Percentiles rank a stretch among this genome's conserved stretches.
Evolutionary conservation across 2,113 vertebrate genomes (phyloP).

Genomic region (Hystrix brachyura): DNA sequence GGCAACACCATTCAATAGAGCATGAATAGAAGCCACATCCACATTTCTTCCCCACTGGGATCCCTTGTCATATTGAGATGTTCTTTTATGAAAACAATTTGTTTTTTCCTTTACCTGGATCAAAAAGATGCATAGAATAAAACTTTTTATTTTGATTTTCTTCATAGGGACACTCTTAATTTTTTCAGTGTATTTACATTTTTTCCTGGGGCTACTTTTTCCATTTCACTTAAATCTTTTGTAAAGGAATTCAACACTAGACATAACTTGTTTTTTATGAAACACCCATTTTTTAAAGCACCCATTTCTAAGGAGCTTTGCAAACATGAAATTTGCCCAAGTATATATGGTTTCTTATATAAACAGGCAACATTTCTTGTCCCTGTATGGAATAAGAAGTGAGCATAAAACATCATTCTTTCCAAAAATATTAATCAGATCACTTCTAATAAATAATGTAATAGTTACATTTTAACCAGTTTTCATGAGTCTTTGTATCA

Average conservation of each 20-base stretch:
- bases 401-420: not conserved
- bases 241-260: constrained; percentile 59
- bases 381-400: not conserved
- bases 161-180: not conserved
- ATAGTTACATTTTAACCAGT: not conserved
- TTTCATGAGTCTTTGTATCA: not conserved
- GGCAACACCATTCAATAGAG: not conserved
- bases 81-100: not conserved
- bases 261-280: constrained; percentile 48
- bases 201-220: not conserved
- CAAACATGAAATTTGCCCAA: not conserved
- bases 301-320: constrained; percentile 3
- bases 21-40: not conserved
- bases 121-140: not conserved
- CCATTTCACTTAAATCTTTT: constrained; percentile 31
- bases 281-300: constrained; percentile 1
- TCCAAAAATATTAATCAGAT: not conserved
- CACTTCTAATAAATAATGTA: not conserved
- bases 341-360: not conserved
- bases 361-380: not conserved
- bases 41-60: not conserved
- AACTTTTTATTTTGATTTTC: not conserved
- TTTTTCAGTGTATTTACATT: not conserved
- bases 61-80: not conserved
- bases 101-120: not conserved